Base-by-base conservation (phyloP, 2,888 invertebrate species). In the Timema cristinae region DNA sequence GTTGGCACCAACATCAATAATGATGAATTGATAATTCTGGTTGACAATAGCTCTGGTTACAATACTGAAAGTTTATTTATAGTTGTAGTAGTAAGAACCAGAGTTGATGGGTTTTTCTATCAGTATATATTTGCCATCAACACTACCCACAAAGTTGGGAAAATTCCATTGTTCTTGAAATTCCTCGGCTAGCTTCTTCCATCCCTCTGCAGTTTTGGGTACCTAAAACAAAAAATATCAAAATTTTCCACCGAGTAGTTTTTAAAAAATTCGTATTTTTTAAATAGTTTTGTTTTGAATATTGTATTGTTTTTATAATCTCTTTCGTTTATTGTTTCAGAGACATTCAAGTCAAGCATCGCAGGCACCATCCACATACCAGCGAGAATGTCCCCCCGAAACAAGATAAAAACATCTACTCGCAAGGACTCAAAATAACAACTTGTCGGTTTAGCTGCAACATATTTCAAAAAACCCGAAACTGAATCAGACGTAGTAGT, bases 91-190 rank as follows among this genome's bases (percentile, higher is more conserved):
- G n/a, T 66, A 66, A 49, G 7, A 49, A 66, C 66, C 49, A 66
- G 66, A 32, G 8, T n/a, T n/a, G n/a, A n/a, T n/a, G n/a, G n/a
- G 8, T 48, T 66, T 66, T 49, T 66, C 32, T 66, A 66, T 10
- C 47, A 32, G 8, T n/a, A n/a, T 66, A 66, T 15, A 47, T 66
- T 32, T 15, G 66, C 66, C 66, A 49, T 66, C 47, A 66, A 66
- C 66, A 59, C 59, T 59, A 59, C 59, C 59, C 16, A 59, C n/a
- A 59, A 11, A 9, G 59, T 8, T 59, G 16, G 10, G 68, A 67
- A 67, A 67, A 16, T 49, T 67, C 50, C 68, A 67, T 11, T 50
- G 50, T n/a, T 67, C 68, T 67, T 67, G 50, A 67, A 67, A 67
- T 50, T 67, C 68, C 50, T 67, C 10, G n/a, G 50, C 68, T 16